Base-by-base conservation (phyloP, 2,797 vertebrate genomes). In the Pseudotriccus pelzelni region DNA sequence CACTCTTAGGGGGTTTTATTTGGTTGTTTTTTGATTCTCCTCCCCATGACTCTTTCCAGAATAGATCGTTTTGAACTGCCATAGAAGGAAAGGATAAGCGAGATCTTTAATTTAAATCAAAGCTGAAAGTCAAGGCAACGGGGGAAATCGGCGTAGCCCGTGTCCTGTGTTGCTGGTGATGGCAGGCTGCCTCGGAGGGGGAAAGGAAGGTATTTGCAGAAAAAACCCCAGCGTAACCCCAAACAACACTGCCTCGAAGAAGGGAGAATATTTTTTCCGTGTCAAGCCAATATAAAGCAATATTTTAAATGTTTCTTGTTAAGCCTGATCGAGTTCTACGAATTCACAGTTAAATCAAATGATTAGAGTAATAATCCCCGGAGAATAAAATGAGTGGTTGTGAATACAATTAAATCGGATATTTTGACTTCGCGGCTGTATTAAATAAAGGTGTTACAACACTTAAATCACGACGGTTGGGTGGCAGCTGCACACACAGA, bases 361-460 rank as follows among this genome's bases (percentile, higher is more conserved):
- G 7, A 19, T 78, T 24, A 34, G 67, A 84, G 8, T 78, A 69
- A 60, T 78, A 82, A 1, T 81, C 80, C 59, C 43, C 8, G 8
- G 90, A 94, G 93, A 92, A 75, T 49, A 84, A 90, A 95, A 93
- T 76, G 30, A 86, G 50, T 62, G n/a, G 24, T 58, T 66, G 87
- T 9, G 41, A 87, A 86, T 81, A 95, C 92, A 96, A 96, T 93
- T 36, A 84, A 87, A 84, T 69, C 19, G 39, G 78, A 21, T 94
- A 93, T 94, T 96, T 95, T 93, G 83, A 77, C 89, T 91, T 79
- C 5, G 22, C 12, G 52, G 43, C 34, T 87, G 46, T 49, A 46
- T 91, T 89, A 87, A 94, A 95, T 62, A 85, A 92, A 94, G 79
- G 90, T 89, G 93, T 91, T 90, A 62, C 80, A 92, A 93, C 89